Evolutionary conservation across 2,888 invertebrate species (phyloP), one percentile per base, ranked within the genome.

Genomic region (Eumerus sabulonum): DNA sequence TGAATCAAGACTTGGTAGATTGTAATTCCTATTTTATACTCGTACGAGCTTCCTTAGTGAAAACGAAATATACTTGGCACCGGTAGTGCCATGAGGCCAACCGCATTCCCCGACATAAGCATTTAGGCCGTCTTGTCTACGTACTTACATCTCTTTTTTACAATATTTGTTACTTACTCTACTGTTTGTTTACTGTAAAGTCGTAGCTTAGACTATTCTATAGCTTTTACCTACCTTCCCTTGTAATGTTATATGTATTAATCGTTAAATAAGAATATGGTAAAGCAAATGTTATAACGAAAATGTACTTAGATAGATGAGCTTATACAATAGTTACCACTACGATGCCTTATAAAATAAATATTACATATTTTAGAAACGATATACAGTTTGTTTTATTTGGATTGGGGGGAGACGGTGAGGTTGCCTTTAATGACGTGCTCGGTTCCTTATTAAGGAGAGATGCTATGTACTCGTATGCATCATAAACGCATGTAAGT

Each of bases 291-390:
- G 19, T 48, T 60, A 45, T 60, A n/a, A 50, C 57, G 13, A 60
- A 42, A 36, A 56, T 76, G 60, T 76, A 66, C 50, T 72, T 76
- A 76, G 64, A 66, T 67, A 72, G 66, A 72, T 14, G 13, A 72
- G 66, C 47, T 62, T 27, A 27, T 60, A 76, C 18, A 51, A 62
- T 27, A 27, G 27, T 72, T 67, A 77, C 62, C 72, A 67, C 27
- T 62, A 72, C 57, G 72, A 77, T 77, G 76, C 76, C 76, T 77
- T 77, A 76, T 76, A 62, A 62, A 72, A 70, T 72, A 62, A 67
- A 70, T 67, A 72, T 72, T 27, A 72, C 56, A 67, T 47, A 57
- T 77, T 67, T 62, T 9, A 51, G 66, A 72, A 44, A 67, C 47
- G 54, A 47, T 53, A 45, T 47, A 9, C 40, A n/a, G 18, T 27